Evolutionary conservation across 2,797 vertebrate genomes (phyloP), one percentile per base, ranked within the genome.

Genomic region (Acropternis orthonyx): DNA sequence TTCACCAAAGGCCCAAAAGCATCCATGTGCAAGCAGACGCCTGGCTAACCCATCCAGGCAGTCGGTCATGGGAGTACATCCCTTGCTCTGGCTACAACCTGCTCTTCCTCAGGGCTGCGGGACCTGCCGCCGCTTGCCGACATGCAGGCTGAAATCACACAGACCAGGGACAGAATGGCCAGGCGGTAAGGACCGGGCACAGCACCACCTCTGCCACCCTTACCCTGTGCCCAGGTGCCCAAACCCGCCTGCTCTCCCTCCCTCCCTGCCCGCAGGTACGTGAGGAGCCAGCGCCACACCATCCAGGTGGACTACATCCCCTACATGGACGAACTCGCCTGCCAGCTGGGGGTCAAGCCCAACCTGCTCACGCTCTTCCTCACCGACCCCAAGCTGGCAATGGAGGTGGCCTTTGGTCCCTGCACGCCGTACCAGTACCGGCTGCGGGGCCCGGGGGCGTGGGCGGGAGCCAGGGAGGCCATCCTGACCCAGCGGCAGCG

Each of bases 271-370:
- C 78, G 1, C 94, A 99, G 99, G 96, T 99, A 99, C 5, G 98
- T 99, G 94, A 80, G 85, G 15, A 98, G 98, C 93, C 98, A 94
- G 89, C 98, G 98, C 61, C 98, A 95, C 79, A 91, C 99, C 79
- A 98, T 99, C 93, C 99, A 95, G 30, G 93, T 95, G 55, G 91
- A 93, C 51, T 95, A 98, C 7, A 0, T 99, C 10, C 32, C 26
- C 0, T 98, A 98, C 97, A 99, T 99, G 99, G 99, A 99, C 3
- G 98, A 99, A 55, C 73, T 99, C 14, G 98, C 99, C 75, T 51
- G 36, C 75, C 91, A 93, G 46, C 46, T 95, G 51, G 91, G 88
- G 5, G 88, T 98, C 62, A 96, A 51, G 78, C 99, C 99, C 94
- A 98, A 66, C 39, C 2, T 99, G 41, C 54, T 92, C 4, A 37